These are phyloP conservation scores for Proisotoma minuta DNA, from an alignment of 2,888 invertebrate genomes.

Conservation along the genomic window DNA sequence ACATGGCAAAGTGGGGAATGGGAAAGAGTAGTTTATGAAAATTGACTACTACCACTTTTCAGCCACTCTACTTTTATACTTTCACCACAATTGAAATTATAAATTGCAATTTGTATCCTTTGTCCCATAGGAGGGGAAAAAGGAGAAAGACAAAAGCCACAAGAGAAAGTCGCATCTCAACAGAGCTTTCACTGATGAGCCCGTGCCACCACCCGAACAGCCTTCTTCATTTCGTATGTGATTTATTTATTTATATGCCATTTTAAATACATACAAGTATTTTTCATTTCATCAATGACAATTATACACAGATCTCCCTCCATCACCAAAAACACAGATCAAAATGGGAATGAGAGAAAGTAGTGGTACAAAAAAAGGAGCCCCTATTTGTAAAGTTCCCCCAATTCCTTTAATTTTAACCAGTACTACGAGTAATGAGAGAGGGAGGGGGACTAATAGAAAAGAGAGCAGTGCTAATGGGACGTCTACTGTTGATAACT, in stretches of 20 bases:
- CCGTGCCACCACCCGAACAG: slow-evolving; percentile 25
- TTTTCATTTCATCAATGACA: slow-evolving; percentile 7
- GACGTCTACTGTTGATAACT: slow-evolving; percentile 2
- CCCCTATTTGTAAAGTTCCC: slow-evolving; percentile 24
- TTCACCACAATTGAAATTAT: slow-evolving; percentile 3
- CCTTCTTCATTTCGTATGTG: slow-evolving; percentile 21
- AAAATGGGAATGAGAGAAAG: background rate
- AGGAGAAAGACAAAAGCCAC: slow-evolving; percentile 43
- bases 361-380: background rate
- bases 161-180: slow-evolving; percentile 44
- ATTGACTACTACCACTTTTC: background rate
- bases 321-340: slow-evolving; percentile 15
- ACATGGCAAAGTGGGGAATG: no score
- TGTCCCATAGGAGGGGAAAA: slow-evolving; percentile 24
- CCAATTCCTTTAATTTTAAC: slow-evolving; percentile 30
- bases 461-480: background rate
- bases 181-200: slow-evolving; percentile 42
- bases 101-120: background rate
- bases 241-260: background rate
- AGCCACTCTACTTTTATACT: background rate
- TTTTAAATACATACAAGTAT: background rate
- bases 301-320: slow-evolving; percentile 19
- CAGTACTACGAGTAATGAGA: no score
- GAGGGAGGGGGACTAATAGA: background rate
- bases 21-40: no score